Evolutionary conservation across 2,797 vertebrate species (phyloP), one percentile per base, ranked within the genome.

Genomic region (Paramormyrops hopkinsi): DNA sequence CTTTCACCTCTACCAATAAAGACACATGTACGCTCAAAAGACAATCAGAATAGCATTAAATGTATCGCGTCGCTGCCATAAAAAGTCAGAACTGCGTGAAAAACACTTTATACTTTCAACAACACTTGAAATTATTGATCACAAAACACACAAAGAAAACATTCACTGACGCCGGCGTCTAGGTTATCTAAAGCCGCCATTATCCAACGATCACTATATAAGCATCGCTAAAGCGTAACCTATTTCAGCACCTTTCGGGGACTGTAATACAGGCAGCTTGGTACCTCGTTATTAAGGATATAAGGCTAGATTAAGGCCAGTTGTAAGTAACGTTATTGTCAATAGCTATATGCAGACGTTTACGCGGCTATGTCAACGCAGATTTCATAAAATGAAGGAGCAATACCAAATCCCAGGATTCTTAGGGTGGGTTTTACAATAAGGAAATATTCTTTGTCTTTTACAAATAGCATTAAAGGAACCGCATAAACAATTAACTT

Each of bases 1-100:
- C 92, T 95, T 95, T 96, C 92, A 96, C 95, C 96, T 95, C 2
- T 83, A 44, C 2, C 41, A 82, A 48, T 14, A 37, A 51, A 86
- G 54, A 51, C 62, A 79, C 2, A 56, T 19, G 1, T 56, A 86
- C 14, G 4, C 25, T 85, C n/a, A 84, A 84, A 29, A 4, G 50
- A 50, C 82, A 51, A 2, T 12, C 73, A 79, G 19, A 22, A 82
- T 5, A 44, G 6, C 73, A n/a, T 79, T 8, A 79, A 44, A n/a
- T 7, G 73, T 44, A 79, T 73, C 25, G 25, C 22, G 25, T 29
- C n/a, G 59, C 59, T 62, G 59, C n/a, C 22, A 14, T 69, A 29
- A 33, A 73, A 33, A 12, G 65, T 73, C 2, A 33, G 12, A 37
- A 37, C 3, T 37, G 12, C 4, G 12, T 17, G 12, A 37, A 6